A percentile compares a stretch with the other conserved stretches of the same genome.
These are phyloP conservation scores for Pachliopta kotzebuea DNA, from an alignment of 2,888 invertebrate genomes.

Conservation along the genomic window DNA sequence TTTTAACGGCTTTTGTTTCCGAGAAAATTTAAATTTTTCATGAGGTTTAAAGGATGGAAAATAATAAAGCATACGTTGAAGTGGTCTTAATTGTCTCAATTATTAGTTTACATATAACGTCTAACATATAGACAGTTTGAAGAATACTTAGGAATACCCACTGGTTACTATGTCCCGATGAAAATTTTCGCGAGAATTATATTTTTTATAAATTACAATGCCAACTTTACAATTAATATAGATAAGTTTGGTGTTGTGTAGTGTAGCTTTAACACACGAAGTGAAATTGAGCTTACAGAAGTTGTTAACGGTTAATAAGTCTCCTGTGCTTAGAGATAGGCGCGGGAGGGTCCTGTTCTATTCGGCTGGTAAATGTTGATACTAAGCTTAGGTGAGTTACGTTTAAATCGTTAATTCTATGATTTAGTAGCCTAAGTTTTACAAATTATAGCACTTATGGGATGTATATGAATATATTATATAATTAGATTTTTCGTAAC, in stretches of 20 bases:
- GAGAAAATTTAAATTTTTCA: slow-evolving; percentile 68
- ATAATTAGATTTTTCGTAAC: background rate
- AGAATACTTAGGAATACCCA: too few species aligned
- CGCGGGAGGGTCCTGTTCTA: slow-evolving; percentile 10
- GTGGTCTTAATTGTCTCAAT: slow-evolving; percentile 56
- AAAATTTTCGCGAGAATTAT: too few species aligned
- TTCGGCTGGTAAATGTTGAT: slow-evolving; percentile 21
- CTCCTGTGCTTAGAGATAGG: slow-evolving; percentile 16
- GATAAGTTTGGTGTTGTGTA: slow-evolving; percentile 29
- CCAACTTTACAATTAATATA: background rate
- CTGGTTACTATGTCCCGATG: too few species aligned
- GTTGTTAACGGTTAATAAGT: slow-evolving; percentile 14
- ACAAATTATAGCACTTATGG: background rate
- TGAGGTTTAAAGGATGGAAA: slow-evolving; percentile 53
- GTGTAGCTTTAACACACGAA: slow-evolving; percentile 4
- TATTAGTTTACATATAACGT: slow-evolving; percentile 28
- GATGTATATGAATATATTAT: background rate
- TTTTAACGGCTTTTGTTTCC: slow-evolving; percentile 68
- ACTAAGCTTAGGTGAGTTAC: slow-evolving; percentile 14
- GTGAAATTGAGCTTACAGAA: slow-evolving; percentile 16
- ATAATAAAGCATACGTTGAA: slow-evolving; percentile 53
- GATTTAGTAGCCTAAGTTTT: slow-evolving; percentile 15
- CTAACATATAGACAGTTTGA: background rate
- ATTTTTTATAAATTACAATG: too few species aligned
- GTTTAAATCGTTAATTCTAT: slow-evolving; percentile 9